These are phyloP conservation scores for Lasioglossum baleicum DNA, from an alignment of 1,140 invertebrate species.

Conservation along the genomic window DNA sequence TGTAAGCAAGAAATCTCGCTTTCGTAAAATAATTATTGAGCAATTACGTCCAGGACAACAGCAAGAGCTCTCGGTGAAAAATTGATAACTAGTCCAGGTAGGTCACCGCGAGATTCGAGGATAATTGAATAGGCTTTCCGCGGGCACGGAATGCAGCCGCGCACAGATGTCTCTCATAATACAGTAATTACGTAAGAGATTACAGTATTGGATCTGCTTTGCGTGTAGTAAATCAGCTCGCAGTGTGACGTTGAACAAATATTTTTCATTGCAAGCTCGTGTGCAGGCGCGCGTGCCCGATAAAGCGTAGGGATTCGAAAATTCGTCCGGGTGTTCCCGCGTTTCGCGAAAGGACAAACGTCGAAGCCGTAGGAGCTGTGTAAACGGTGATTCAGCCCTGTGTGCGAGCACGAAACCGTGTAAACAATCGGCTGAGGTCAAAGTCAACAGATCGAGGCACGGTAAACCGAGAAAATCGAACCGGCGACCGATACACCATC, in stretches of 20 bases:
- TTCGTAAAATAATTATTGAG: too few relatives aligned
- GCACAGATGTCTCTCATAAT: conserved; percentile 19
- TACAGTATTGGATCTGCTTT: too few relatives aligned
- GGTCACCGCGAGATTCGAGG: neutral
- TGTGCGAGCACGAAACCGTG: conserved; percentile 18
- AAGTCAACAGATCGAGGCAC: conserved; percentile 24
- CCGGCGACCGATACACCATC: neutral
- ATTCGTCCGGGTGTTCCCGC: neutral
- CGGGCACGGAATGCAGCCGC: too few relatives aligned
- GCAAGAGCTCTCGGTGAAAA: neutral
- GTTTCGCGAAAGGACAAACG: neutral
- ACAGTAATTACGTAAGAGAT: conserved; percentile 26
- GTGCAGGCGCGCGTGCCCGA: too few relatives aligned
- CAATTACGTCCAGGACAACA: too few relatives aligned
- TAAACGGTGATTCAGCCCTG: conserved; percentile 19
- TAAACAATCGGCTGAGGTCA: conserved; percentile 41
- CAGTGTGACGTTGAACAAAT: neutral
- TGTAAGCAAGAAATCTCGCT: too few relatives aligned
- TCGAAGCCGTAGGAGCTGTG: conserved; percentile 18
- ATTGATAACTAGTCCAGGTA: neutral
- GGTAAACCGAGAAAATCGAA: neutral
- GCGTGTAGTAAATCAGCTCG: too few relatives aligned
- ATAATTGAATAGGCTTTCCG: neutral
- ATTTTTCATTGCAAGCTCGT: neutral
- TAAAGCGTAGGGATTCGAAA: neutral